phyloP scores from a whole-genome alignment of 2,797 vertebrate species.

The Oreochromis mossambicus region DNA sequence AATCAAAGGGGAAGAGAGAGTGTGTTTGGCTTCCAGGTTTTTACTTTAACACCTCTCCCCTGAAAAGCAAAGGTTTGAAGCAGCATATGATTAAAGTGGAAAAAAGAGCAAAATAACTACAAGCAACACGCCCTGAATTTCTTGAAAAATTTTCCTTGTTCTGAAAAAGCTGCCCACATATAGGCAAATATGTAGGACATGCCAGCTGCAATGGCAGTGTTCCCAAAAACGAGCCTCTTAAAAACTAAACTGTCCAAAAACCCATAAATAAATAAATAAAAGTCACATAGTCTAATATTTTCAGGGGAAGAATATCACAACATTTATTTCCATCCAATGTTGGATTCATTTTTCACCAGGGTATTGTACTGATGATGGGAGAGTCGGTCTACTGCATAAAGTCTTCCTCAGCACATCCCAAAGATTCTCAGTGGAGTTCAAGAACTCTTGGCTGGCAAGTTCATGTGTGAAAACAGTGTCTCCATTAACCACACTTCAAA shows the following conservation, averaged over 20 bases:
- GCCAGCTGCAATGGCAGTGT: background rate
- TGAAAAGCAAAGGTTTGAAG: background rate
- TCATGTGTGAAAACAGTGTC: background rate
- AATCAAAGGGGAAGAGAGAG: background rate
- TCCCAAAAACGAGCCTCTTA: background rate
- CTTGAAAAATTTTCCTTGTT: background rate
- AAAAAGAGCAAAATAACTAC: background rate
- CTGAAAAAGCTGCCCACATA: background rate
- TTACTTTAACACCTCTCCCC: background rate
- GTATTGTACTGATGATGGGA: background rate
- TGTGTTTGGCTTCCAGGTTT: slow-evolving; percentile 1
- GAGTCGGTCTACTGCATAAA: accelerated
- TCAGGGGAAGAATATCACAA: background rate
- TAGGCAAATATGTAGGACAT: background rate
- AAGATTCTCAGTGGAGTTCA: background rate
- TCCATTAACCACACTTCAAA: background rate
- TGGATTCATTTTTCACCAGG: background rate
- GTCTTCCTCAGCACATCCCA: background rate
- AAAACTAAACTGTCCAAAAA: background rate
- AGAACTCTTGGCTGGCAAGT: background rate
- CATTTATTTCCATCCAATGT: background rate
- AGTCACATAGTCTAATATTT: background rate
- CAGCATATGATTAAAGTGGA: background rate
- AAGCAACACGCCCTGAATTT: background rate
- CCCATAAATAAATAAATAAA: background rate